Evolutionary conservation across 2,888 invertebrate genomes (phyloP).

Genomic region (Sussaba pulchella): DNA sequence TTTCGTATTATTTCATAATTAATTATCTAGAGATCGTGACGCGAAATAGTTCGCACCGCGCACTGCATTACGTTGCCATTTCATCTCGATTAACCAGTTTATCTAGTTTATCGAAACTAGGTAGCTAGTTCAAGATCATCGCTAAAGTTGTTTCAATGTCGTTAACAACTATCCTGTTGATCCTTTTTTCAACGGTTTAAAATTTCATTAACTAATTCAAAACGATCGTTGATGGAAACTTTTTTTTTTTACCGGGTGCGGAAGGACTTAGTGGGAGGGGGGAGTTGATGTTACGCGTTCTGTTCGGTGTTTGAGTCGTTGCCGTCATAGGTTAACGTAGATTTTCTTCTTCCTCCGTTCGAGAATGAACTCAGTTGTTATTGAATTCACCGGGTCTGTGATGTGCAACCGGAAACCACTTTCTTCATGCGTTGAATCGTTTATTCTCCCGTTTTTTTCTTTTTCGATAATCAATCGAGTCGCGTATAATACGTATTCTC

Average conservation of each 20-base stretch:
- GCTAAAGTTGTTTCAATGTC: slow-evolving; percentile 13
- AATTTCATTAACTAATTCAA: slow-evolving; percentile 37
- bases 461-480: background rate
- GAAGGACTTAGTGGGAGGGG: slow-evolving; percentile 71
- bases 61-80: slow-evolving; percentile 52
- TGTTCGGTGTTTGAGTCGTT: slow-evolving; percentile 58
- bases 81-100: slow-evolving; percentile 35
- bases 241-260: slow-evolving; percentile 59
- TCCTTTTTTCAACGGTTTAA: slow-evolving; percentile 23
- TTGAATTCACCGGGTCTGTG: slow-evolving; percentile 7
- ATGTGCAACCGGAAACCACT: slow-evolving; percentile 25
- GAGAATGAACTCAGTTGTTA: slow-evolving; percentile 39
- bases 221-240: slow-evolving; percentile 37
- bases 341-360: slow-evolving; percentile 5
- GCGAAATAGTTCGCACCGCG: slow-evolving; percentile 54
- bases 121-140: slow-evolving; percentile 43
- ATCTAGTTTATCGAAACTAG: slow-evolving; percentile 47
- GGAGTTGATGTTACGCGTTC: slow-evolving; percentile 63
- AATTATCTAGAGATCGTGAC: slow-evolving; percentile 41
- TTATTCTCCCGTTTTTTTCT: background rate
- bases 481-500: too few relatives aligned
- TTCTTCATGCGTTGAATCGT: slow-evolving; percentile 21
- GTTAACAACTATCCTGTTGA: slow-evolving; percentile 18
- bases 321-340: slow-evolving; percentile 36
- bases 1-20: slow-evolving; percentile 10